Base-by-base conservation (phyloP, 1,140 invertebrate species). In the Sminthurides bifidus region DNA sequence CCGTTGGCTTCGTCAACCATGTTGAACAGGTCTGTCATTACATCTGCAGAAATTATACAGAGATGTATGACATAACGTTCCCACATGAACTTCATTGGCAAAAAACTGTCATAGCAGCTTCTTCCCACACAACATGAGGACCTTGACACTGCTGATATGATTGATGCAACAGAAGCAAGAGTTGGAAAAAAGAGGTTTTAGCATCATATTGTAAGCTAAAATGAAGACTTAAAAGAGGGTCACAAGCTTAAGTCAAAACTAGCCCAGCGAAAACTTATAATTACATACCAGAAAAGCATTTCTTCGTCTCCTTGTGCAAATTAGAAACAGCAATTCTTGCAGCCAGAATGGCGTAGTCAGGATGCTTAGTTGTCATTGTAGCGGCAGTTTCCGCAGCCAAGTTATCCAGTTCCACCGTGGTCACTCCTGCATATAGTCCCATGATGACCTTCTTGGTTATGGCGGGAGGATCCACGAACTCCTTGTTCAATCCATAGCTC, bases 321-420 rank as follows among this genome's bases (percentile, higher is more conserved):
- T 98, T 98, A 5, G 92, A 95, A 3, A 98, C 81, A 43, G 90
- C 93, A 69, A 99, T 89, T 62, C 95, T 79, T 21, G 92, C 94
- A 55, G 94, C 94, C 40, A 99, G 75, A 56, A 89, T 79, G 6
- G 92, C 92, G 79, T 97, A 98, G 75, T 99, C 94, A 0, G 92
- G 88, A 76, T 98, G 94, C 67, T 87, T 83, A 5, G 87, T 93
- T 0, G 92, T 95, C 85, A 96, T 88, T 21, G 85, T 91, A 17
- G 92, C 93, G 37, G 91, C 87, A 57, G 86, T 97, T 76, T 98
- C 93, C 1, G 94, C 94, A 51, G 94, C 92, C 54, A 98, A 74
- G 72, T 96, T 97, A 73, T 98, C 95, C 63, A 98, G 73, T 70
- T 98, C 92, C 0, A 93, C 83, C 2, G 95, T 98, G 21, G 89